These are phyloP conservation scores for Drosophila anomelani DNA, from an alignment of 2,888 invertebrate genomes.

Conservation along the genomic window DNA sequence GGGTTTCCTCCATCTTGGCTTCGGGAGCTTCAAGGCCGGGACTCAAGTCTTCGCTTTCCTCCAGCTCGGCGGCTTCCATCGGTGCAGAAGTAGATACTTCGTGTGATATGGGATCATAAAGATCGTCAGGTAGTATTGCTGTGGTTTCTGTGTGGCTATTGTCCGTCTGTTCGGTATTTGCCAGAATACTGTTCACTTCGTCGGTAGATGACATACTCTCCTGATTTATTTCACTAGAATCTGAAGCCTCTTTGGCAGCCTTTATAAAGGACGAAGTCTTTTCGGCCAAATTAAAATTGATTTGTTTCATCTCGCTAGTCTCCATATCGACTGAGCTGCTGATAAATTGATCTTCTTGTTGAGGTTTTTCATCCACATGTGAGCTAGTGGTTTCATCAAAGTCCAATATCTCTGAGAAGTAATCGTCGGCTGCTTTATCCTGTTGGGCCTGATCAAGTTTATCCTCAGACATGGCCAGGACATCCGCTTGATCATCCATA, in stretches of 20 bases:
- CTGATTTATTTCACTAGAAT: background rate
- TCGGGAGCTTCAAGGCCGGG: background rate
- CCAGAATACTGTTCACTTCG: background rate
- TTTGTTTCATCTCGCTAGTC: background rate
- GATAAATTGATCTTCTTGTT: background rate
- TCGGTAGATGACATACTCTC: background rate
- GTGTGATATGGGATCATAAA: slow-evolving; percentile 17
- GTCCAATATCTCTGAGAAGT: background rate
- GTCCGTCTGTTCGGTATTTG: background rate
- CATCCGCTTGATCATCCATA: background rate
- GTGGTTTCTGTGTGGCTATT: background rate
- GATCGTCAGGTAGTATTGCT: slow-evolving; percentile 11
- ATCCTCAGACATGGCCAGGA: background rate
- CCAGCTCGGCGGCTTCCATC: background rate
- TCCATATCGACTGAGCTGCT: background rate
- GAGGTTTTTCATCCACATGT: background rate
- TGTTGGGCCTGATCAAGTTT: too few relatives aligned
- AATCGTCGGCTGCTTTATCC: background rate
- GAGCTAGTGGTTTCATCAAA: background rate
- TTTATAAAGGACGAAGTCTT: slow-evolving; percentile 8
- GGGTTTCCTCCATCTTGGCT: background rate
- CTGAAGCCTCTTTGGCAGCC: background rate
- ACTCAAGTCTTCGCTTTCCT: slow-evolving; percentile 1
- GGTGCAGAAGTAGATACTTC: slow-evolving; percentile 1
- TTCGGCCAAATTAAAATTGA: slow-evolving; percentile 5